Percentiles rank a stretch among this genome's conserved stretches.
Conservation (phyloP, 1,140 invertebrate species). For the Schlechtendalia chinensis region DNA sequence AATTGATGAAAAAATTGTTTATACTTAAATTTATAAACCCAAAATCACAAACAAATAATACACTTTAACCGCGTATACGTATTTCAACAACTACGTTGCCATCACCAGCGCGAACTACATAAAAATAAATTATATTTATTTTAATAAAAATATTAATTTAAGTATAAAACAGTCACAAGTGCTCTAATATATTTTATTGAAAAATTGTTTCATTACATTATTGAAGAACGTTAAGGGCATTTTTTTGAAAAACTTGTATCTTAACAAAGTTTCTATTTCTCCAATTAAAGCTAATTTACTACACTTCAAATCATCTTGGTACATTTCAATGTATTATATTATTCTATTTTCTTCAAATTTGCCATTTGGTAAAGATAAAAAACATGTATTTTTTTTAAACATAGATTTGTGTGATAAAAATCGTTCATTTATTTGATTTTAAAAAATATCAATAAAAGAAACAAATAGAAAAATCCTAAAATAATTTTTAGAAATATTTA, state of each 20-base stretch:
- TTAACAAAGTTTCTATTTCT: background rate
- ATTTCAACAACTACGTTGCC: no score
- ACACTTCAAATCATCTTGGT: conserved; percentile 9
- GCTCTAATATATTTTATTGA: no score
- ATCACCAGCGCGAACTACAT: no score
- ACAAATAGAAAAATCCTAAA: conserved; percentile 20
- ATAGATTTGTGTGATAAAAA: conserved; percentile 23
- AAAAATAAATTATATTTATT: no score
- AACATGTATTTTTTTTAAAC: background rate
- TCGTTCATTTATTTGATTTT: conserved; percentile 17
- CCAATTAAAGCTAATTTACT: background rate
- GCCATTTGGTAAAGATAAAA: background rate
- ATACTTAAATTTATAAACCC: no score
- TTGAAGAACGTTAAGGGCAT: conserved; percentile 5
- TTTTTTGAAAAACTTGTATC: conserved; percentile 7
- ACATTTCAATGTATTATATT: background rate
- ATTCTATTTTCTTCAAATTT: background rate
- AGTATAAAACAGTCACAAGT: no score
- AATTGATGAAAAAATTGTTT: no score
- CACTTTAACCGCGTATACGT: no score
- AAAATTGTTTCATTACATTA: conserved; percentile 12
- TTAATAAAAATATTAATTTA: no score
- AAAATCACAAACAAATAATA: no score
- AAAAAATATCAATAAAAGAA: conserved; percentile 15
- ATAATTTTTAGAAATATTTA: conserved; percentile 5